These are phyloP conservation scores for Cladopsammia gracilis DNA, from an alignment of 64 coral and sea anemone genomes.

Conservation along the genomic window DNA sequence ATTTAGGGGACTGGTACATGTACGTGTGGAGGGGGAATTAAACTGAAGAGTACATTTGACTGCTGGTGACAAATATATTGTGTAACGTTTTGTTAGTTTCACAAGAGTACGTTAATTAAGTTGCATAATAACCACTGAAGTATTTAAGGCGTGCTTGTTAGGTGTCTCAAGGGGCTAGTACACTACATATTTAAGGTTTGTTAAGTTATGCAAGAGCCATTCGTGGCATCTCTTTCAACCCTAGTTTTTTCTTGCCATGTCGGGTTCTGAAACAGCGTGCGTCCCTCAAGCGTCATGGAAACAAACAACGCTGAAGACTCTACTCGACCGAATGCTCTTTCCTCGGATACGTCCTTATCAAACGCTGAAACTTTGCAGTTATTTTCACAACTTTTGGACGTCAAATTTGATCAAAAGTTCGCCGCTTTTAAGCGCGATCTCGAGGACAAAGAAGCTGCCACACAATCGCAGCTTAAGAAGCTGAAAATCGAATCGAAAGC, in stretches of 20 bases:
- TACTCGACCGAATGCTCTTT: background rate
- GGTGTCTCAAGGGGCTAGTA: conserved; percentile 38
- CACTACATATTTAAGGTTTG: conserved; percentile 17
- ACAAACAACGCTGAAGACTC: too few relatives aligned
- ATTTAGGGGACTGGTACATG: background rate
- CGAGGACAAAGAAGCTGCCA: too few relatives aligned
- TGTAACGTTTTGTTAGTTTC: conserved; percentile 48
- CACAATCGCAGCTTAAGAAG: conserved; percentile 35
- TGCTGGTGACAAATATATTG: background rate
- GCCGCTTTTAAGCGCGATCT: too few relatives aligned
- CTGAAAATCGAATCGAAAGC: conserved; percentile 68
- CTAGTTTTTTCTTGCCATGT: conserved; percentile 19
- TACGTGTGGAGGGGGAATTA: too few relatives aligned
- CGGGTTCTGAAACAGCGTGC: too few relatives aligned
- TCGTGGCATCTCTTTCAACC: conserved; percentile 46
- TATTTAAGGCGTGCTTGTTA: conserved; percentile 31
- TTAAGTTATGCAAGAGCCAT: conserved; percentile 30
- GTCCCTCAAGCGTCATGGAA: too few relatives aligned
- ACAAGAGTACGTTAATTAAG: conserved; percentile 8
- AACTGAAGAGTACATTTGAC: background rate
- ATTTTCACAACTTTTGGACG: conserved; percentile 27
- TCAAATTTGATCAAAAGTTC: background rate
- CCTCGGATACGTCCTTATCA: conserved; percentile 18
- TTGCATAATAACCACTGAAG: background rate
- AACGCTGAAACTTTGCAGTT: conserved; percentile 38